A percentile compares a stretch with the other conserved stretches of the same genome.
Conservation (phyloP, 2,888 invertebrate species). For the Pemphredon lugubris region DNA sequence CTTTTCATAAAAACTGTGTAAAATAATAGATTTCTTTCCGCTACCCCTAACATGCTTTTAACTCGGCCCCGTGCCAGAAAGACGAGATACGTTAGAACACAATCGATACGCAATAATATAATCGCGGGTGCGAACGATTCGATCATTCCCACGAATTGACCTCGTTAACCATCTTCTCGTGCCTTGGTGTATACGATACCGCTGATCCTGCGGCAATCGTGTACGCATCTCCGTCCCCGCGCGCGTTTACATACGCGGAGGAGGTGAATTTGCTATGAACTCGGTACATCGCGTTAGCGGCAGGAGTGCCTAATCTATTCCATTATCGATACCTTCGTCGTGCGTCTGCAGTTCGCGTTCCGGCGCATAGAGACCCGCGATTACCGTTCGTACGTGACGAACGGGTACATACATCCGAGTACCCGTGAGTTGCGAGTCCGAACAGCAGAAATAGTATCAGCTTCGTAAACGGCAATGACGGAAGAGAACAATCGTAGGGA, state of each 20-base stretch:
- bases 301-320: constrained; percentile 56
- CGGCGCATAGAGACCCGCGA: neutral
- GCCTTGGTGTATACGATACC: constrained; percentile 13
- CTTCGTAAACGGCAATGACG: constrained; percentile 27
- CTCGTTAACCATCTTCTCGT: constrained; percentile 29
- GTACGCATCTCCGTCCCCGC: constrained; percentile 16
- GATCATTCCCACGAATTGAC: constrained; percentile 50
- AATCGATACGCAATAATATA: constrained; percentile 47
- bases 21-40: too few relatives aligned
- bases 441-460: constrained; percentile 6
- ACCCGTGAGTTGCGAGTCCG: neutral
- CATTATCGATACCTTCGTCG: constrained; percentile 41
- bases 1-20: too few relatives aligned
- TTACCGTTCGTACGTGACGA: neutral
- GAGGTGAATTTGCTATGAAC: constrained; percentile 38
- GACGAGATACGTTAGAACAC: constrained; percentile 22
- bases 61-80: neutral
- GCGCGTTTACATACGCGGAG: too few relatives aligned
- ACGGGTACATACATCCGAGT: neutral
- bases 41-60: too few relatives aligned
- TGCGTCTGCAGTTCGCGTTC: neutral
- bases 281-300: constrained; percentile 57
- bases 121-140: constrained; percentile 49
- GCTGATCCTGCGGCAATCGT: constrained; percentile 19
- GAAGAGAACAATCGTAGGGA: constrained; percentile 42